Base-by-base conservation (phyloP, 2,113 vertebrate species). In the Ploceus nigricollis region DNA sequence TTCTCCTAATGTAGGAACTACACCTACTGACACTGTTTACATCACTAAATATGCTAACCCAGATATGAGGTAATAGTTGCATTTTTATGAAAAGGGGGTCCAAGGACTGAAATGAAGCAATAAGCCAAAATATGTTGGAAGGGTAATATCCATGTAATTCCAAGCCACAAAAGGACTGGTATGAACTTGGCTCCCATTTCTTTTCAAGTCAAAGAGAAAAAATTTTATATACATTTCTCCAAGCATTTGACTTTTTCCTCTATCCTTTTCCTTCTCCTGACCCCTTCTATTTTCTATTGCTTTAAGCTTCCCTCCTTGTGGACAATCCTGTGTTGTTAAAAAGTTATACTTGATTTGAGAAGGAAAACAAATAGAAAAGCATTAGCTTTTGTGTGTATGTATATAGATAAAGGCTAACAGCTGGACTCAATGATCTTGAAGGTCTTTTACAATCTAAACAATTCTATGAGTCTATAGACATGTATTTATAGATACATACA, bases 391-490 rank as follows among this genome's bases (percentile, higher is more conserved):
- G 7, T 51, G 33, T 47, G 8, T 17, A 3, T 31, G 8, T 50
- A 20, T 40, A 35, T 1, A 42, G 3, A 57, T 39, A 53, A 21
- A 40, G 8, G 21, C 31, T 61, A 40, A 47, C n/a, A 61, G 30
- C 48, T 75, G 24, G n/a, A 68, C 24, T 53, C 24, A 45, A 39
- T 58, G 23, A 60, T 82, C 19, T 30, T 39, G 37, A 47, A 61
- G 16, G 17, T 54, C 21, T 54, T 61, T 54, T 19, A 58, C 20
- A 35, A 82, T 11, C 39, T 35, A 82, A 68, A 76, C 21, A 68
- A 61, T 23, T 69, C n/a, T 31, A 2, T 54, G n/a, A 69, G 11
- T 40, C 24, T 15, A 9, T 0, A 31, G 10, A n/a, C 0, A 0
- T 23, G 2, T 42, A 25, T 75, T 28, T 66, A 47, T 33, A 54